Evolutionary conservation across 2,888 invertebrate genomes (phyloP).

Genomic region (Macropis europaea): DNA sequence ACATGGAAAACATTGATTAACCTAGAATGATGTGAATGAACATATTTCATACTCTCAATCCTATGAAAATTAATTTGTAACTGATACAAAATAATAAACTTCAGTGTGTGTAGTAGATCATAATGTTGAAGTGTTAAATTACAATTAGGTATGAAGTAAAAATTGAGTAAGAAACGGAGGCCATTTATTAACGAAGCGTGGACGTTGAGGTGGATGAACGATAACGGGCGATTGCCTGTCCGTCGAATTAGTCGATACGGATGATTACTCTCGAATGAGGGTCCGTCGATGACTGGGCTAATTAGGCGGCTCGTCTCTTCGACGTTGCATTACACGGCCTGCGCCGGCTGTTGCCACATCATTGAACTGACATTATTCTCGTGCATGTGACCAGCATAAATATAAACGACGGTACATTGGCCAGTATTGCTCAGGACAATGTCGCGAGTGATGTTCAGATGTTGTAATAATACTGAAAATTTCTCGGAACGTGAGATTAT

Average conservation of each 20-base stretch:
- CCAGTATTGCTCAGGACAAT: constrained; percentile 13
- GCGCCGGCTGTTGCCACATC: constrained; percentile 32
- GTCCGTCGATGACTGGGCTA: constrained; percentile 51
- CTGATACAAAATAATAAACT: no score
- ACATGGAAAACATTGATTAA: no score
- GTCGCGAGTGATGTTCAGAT: not conserved
- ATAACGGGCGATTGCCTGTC: constrained; percentile 47
- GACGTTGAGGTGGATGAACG: constrained; percentile 24
- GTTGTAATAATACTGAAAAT: not conserved
- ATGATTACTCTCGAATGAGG: constrained; percentile 56
- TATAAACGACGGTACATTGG: constrained; percentile 30
- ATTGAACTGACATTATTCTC: constrained; percentile 42
- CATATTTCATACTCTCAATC: no score
- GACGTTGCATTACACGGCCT: constrained; percentile 31
- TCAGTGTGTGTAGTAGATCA: no score
- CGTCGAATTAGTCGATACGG: constrained; percentile 46
- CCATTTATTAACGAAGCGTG: constrained; percentile 23
- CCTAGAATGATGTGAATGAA: no score
- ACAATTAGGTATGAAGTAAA: not conserved
- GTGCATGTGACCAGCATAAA: constrained; percentile 29
- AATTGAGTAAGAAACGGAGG: constrained; percentile 1
- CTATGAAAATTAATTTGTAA: no score
- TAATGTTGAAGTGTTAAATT: not conserved
- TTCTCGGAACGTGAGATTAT: no score
- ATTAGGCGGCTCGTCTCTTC: constrained; percentile 56